phyloP scores from a whole-genome alignment of 2,113 vertebrate species.

The Cariama cristata region DNA sequence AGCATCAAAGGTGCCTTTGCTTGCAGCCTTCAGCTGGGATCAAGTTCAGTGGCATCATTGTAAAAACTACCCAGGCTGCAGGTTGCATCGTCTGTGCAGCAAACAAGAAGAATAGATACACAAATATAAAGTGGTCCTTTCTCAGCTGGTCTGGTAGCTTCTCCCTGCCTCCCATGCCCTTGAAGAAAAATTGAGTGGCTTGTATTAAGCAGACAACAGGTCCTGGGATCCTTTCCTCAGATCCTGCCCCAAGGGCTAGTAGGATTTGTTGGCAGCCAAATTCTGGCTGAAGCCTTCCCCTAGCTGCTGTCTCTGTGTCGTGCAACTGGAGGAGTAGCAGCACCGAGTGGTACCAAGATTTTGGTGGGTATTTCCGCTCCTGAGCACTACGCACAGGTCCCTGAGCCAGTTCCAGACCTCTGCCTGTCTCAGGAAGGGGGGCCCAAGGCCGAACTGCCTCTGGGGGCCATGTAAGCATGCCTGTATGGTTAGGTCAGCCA shows the following conservation, averaged over 20 bases:
- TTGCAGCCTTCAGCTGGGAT: background rate
- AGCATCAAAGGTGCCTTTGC: background rate
- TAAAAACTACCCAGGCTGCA: background rate
- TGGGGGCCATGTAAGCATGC: background rate
- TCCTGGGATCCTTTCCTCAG: background rate
- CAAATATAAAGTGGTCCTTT: background rate
- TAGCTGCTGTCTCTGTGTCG: no score
- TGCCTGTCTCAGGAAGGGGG: background rate
- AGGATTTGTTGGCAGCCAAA: background rate
- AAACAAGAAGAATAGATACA: background rate
- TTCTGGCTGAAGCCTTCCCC: background rate
- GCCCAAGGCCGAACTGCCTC: background rate
- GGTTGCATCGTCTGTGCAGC: background rate
- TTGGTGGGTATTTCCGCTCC: background rate
- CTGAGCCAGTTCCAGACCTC: background rate
- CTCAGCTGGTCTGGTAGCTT: background rate
- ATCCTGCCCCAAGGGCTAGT: background rate
- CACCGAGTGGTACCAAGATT: background rate
- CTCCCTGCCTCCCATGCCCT: background rate
- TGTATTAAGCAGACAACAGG: background rate
- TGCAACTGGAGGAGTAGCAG: background rate
- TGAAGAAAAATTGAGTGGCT: background rate
- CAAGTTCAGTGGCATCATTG: background rate
- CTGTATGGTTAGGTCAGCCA: background rate
- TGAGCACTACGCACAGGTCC: background rate